phyloP scores from a whole-genome alignment of 2,113 vertebrate species.

The Ptyas mucosa region DNA sequence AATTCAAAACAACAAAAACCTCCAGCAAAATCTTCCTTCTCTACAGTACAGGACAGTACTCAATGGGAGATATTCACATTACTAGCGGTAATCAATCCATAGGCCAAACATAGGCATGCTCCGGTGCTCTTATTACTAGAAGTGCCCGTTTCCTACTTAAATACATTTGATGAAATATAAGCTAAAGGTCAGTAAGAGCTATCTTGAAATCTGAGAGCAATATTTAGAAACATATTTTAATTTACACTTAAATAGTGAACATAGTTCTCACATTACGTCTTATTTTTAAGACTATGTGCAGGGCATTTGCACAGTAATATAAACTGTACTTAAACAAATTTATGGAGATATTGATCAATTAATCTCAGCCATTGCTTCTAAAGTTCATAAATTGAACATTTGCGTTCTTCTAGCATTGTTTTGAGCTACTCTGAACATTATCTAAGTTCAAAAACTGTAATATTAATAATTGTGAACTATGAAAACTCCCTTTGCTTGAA shows the following conservation, averaged over 20 bases:
- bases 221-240: constrained; percentile 1
- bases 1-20: background rate
- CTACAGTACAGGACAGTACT: background rate
- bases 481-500: background rate
- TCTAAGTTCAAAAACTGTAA: background rate
- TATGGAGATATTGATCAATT: background rate
- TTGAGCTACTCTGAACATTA: background rate
- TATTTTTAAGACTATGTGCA: background rate
- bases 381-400: background rate
- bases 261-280: background rate
- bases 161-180: background rate
- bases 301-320: background rate
- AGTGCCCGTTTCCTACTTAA: background rate
- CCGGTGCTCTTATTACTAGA: background rate
- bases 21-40: background rate
- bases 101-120: background rate
- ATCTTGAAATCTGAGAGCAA: background rate
- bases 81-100: background rate
- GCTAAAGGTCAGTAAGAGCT: background rate
- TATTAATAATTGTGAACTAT: background rate
- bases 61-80: background rate
- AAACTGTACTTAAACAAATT: background rate
- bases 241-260: background rate
- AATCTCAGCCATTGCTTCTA: background rate
- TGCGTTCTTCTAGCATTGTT: background rate